These are phyloP conservation scores for Chaenogobius annularis DNA, from an alignment of 2,113 vertebrate genomes.

Conservation along the genomic window DNA sequence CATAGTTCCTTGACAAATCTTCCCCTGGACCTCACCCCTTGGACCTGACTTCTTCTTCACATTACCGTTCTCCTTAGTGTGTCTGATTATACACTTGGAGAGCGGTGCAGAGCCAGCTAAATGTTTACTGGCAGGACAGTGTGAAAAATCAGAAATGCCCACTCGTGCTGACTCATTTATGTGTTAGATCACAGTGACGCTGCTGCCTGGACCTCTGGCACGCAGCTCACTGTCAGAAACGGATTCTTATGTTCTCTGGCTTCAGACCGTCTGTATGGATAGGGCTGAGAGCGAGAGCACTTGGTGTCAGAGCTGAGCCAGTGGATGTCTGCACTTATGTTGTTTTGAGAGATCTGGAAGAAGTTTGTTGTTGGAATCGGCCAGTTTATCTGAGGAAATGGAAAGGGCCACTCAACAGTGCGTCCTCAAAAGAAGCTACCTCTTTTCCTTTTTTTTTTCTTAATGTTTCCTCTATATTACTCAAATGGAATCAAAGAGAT, in stretches of 20 bases:
- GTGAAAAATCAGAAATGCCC: constrained; percentile 54
- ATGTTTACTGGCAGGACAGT: constrained; percentile 50
- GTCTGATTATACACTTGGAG: constrained; percentile 54
- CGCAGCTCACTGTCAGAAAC: constrained; percentile 49
- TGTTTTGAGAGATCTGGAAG: constrained; percentile 20
- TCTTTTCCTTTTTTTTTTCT: background rate
- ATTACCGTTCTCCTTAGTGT: constrained; percentile 68
- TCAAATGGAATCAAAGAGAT: background rate
- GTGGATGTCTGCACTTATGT: constrained; percentile 8
- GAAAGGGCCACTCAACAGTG: background rate
- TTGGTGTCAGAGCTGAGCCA: background rate
- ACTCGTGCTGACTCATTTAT: constrained; percentile 57
- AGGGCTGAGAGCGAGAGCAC: constrained; percentile 9
- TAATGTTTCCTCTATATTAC: background rate
- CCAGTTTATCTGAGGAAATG: background rate
- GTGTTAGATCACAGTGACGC: constrained; percentile 48
- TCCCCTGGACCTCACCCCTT: constrained; percentile 45
- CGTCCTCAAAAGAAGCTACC: background rate
- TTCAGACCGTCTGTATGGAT: constrained; percentile 10
- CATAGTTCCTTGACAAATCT: constrained; percentile 11
- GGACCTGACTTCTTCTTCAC: constrained; percentile 49
- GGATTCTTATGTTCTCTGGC: constrained; percentile 42
- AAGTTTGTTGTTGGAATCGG: constrained; percentile 9
- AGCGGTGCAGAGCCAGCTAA: constrained; percentile 37
- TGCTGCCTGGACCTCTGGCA: constrained; percentile 41